Conservation (phyloP, 2,888 invertebrate species). For the Ceriagrion tenellum region DNA sequence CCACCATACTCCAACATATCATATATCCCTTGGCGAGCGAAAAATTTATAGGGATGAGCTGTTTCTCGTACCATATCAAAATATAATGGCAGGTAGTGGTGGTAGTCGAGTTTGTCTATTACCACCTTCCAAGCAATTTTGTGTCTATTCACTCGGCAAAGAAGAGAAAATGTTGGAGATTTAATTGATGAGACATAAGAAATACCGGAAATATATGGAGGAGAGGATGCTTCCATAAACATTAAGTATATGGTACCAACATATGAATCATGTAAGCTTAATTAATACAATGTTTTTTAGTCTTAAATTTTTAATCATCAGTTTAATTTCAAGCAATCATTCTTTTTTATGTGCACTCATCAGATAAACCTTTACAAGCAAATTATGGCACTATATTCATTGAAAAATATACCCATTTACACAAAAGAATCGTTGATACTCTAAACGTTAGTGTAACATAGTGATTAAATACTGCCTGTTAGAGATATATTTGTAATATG, state of each 20-base stretch:
- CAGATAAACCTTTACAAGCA: too few species aligned
- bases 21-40: constrained; percentile 92
- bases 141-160: constrained; percentile 87
- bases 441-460: not conserved
- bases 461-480: not conserved
- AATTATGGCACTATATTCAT: not conserved
- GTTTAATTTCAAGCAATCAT: too few species aligned
- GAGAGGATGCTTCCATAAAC: constrained; percentile 97
- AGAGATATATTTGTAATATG: not conserved
- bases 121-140: constrained; percentile 89
- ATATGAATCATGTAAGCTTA: constrained; percentile 89
- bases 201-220: constrained; percentile 93
- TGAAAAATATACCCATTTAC: not conserved
- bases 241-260: constrained; percentile 99
- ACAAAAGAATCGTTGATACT: not conserved
- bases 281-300: not conserved
- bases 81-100: constrained; percentile 95
- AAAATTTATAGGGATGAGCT: constrained; percentile 91
- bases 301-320: too few species aligned
- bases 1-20: constrained; percentile 92
- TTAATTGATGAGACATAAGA: constrained; percentile 96
- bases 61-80: constrained; percentile 95
- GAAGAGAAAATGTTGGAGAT: constrained; percentile 93
- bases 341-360: too few species aligned
- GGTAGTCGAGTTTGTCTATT: constrained; percentile 93